Percentiles rank a stretch among this genome's conserved stretches.
Conservation (phyloP, 53 echinoderm and acorn worm genomes). For the Hippasteria phrygiana region DNA sequence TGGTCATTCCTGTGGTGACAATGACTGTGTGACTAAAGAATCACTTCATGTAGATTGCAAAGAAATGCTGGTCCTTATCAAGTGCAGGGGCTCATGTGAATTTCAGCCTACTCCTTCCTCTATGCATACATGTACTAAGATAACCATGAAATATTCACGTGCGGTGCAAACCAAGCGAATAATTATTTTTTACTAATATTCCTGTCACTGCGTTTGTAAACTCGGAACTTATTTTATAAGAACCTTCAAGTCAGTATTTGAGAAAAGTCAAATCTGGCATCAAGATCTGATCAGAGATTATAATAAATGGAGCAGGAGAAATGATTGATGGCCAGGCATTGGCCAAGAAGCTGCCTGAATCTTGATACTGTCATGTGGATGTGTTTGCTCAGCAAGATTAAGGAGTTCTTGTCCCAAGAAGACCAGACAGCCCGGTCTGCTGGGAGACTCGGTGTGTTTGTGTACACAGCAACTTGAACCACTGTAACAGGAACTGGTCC, state of each 20-base stretch:
- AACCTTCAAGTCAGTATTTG: neutral
- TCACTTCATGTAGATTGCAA: too few relatives aligned
- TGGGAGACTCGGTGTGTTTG: neutral
- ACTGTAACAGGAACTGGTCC: neutral
- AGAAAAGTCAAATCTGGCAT: slow-evolving; percentile 3
- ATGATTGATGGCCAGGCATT: neutral
- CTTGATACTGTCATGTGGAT: neutral
- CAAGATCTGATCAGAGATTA: neutral
- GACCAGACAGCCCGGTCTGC: neutral
- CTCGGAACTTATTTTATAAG: neutral
- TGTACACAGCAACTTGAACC: slow-evolving; percentile 30
- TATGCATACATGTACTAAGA: too few relatives aligned
- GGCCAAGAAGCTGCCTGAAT: neutral
- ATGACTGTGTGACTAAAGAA: too few relatives aligned
- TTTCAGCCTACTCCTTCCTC: too few relatives aligned
- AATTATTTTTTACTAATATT: too few relatives aligned
- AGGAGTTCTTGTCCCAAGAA: neutral
- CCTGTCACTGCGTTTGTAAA: too few relatives aligned
- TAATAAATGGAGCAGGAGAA: neutral
- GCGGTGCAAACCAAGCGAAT: too few relatives aligned
- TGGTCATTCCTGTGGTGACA: too few relatives aligned
- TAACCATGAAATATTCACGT: too few relatives aligned
- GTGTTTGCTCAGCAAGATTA: slow-evolving; percentile 22
- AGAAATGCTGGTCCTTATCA: too few relatives aligned
- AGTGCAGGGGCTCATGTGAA: too few relatives aligned